Conservation (phyloP, 2,888 invertebrate genomes). For the Punctoribates punctum region DNA sequence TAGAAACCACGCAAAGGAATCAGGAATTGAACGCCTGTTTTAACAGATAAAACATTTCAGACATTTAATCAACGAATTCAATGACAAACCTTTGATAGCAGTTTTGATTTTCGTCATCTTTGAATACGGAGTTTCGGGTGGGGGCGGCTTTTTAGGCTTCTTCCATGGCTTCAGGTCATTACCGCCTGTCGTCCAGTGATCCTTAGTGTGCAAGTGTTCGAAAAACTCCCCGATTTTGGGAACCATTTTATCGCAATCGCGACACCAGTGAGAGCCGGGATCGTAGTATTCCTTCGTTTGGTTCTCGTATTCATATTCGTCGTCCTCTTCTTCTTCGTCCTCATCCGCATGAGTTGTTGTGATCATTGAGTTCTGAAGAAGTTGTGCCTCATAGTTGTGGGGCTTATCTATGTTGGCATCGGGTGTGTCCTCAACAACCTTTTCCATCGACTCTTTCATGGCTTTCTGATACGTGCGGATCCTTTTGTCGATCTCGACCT, state of each 20-base stretch:
- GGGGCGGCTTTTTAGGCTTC: not conserved
- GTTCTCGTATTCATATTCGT: slow-evolving; percentile 5
- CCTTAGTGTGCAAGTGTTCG: slow-evolving; percentile 36
- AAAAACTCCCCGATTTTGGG: slow-evolving; percentile 23
- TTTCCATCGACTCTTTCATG: not conserved
- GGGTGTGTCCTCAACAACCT: not conserved
- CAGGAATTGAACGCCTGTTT: slow-evolving; percentile 27
- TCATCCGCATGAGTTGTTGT: not conserved
- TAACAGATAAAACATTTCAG: not conserved
- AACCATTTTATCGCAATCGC: slow-evolving; percentile 36
- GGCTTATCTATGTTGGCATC: not conserved
- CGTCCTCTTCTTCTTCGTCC: not conserved
- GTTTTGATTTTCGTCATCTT: not conserved
- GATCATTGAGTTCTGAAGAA: not conserved
- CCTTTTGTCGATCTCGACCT: slow-evolving; percentile 18
- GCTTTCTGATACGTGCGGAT: not conserved
- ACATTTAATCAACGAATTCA: not conserved
- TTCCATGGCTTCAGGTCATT: slow-evolving; percentile 28
- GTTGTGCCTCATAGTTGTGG: slow-evolving; percentile 10
- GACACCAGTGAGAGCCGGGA: slow-evolving; percentile 42
- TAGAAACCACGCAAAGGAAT: slow-evolving; percentile 21
- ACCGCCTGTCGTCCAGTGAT: slow-evolving; percentile 1
- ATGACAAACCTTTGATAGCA: not conserved
- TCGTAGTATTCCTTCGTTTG: slow-evolving; percentile 29
- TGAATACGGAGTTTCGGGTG: not conserved